A percentile compares a stretch with the other conserved stretches of the same genome.
Conservation (phyloP, 2,113 vertebrate genomes). For the Toxotes chatareus region DNA sequence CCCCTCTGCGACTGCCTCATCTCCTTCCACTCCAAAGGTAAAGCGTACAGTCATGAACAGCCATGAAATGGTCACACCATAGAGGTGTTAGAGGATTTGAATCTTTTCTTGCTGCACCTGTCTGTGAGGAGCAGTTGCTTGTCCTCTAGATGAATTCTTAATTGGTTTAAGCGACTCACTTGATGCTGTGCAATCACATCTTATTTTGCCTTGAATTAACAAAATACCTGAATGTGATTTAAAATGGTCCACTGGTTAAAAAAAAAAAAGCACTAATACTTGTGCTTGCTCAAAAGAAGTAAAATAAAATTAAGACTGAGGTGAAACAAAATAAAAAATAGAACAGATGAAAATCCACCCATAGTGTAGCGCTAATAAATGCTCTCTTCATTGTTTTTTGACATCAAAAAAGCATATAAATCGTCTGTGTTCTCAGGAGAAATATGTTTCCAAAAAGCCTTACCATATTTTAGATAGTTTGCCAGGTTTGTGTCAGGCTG, state of each 20-base stretch:
- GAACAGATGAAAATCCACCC: neutral
- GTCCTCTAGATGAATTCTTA: too few relatives aligned
- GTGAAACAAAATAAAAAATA: neutral
- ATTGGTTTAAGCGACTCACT: too few relatives aligned
- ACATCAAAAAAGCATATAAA: neutral
- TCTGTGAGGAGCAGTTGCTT: neutral
- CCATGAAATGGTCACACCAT: neutral
- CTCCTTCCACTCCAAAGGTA: slow-evolving; percentile 99
- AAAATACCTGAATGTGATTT: too few relatives aligned
- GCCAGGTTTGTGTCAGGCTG: slow-evolving; percentile 23
- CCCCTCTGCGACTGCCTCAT: slow-evolving; percentile 96
- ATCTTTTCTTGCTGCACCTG: neutral
- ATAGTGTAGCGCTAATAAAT: neutral
- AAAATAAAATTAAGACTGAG: neutral
- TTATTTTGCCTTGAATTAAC: too few relatives aligned
- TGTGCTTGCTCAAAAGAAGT: too few relatives aligned
- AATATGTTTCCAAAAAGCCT: neutral
- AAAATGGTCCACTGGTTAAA: too few relatives aligned
- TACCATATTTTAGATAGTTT: neutral
- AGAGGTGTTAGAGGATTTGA: neutral
- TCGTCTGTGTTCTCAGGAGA: neutral
- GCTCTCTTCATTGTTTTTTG: neutral
- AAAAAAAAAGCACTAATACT: neutral
- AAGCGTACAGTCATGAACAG: neutral
- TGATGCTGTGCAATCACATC: too few relatives aligned